Conservation (phyloP, 2,888 invertebrate species). For the Tipula vernalis region DNA sequence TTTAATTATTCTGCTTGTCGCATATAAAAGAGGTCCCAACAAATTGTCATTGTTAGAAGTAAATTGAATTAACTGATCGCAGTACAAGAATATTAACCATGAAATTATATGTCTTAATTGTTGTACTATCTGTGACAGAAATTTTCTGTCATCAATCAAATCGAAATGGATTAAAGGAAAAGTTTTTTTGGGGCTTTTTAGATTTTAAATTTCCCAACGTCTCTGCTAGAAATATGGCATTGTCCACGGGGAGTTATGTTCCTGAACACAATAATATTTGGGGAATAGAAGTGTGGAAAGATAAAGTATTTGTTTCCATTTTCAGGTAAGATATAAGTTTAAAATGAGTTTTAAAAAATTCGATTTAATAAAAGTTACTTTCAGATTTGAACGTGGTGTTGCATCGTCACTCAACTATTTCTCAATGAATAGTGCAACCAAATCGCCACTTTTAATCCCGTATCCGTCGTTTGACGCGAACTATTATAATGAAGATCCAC, state of each 20-base stretch:
- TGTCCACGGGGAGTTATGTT: background rate
- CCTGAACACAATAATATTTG: background rate
- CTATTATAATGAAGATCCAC: conserved; percentile 12
- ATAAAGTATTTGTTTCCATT: background rate
- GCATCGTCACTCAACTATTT: conserved; percentile 57
- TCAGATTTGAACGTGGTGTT: conserved; percentile 56
- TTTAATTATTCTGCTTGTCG: background rate
- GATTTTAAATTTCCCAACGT: background rate
- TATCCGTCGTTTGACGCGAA: conserved; percentile 72
- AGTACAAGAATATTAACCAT: background rate
- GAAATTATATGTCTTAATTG: background rate
- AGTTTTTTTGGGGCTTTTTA: background rate
- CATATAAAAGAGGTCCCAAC: background rate
- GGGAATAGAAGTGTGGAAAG: background rate
- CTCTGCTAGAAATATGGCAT: background rate
- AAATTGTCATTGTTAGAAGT: background rate
- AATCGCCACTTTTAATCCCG: conserved; percentile 58
- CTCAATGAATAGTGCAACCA: conserved; percentile 35
- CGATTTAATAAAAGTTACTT: background rate
- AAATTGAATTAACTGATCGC: background rate
- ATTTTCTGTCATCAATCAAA: background rate
- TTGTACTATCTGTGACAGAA: background rate
- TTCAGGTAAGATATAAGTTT: background rate
- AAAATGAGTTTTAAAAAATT: background rate
- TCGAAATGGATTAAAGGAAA: background rate